Evolutionary conservation across 2,113 vertebrate genomes (phyloP), one percentile per base, ranked within the genome.

Genomic region (Cyrtonyx montezumae): DNA sequence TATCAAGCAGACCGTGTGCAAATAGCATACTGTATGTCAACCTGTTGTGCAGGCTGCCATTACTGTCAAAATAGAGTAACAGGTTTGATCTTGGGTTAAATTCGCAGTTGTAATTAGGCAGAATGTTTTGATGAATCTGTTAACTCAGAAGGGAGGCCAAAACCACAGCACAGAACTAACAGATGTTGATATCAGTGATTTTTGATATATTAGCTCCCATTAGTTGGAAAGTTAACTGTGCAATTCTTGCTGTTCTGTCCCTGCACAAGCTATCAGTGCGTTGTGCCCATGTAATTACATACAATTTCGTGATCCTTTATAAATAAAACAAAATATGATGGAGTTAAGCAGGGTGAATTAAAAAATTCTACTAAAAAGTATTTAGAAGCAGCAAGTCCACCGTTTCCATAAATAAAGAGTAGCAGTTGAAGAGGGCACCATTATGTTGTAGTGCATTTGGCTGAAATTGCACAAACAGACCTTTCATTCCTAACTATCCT

Each of bases 381-480:
- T 58, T 84, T 79, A 95, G 74, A 92, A 83, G 81, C 23, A 78
- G 79, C 69, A 66, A 76, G 74, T 70, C 71, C 18, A 53, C 40
- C 51, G 18, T 92, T 85, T n/a, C 69, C 19, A 18, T 66, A 23
- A 94, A 91, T 65, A 89, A 91, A 90, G 68, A 81, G 51, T 51
- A 83, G 65, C 59, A 66, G 4, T 77, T 73, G 59, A 76, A 55
- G 75, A 70, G 63, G 88, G 84, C 70, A 40, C 74, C 26, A 5
- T 81, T 74, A 58, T 59, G 59, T 55, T 58, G 48, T 82, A 48
- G 46, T 92, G 73, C 88, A 89, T 96, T 95, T 93, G 86, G 73
- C 69, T 94, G 95, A 91, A 94, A 95, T 79, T 73, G 88, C 81
- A 83, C 51, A 91, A 96, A 92, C 79, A 95, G 89, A 58, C 80